Percentiles rank a stretch among this genome's conserved stretches.
These are phyloP conservation scores for Neolamprologus fasciatus DNA, from an alignment of 2,113 vertebrate species.

Conservation along the genomic window DNA sequence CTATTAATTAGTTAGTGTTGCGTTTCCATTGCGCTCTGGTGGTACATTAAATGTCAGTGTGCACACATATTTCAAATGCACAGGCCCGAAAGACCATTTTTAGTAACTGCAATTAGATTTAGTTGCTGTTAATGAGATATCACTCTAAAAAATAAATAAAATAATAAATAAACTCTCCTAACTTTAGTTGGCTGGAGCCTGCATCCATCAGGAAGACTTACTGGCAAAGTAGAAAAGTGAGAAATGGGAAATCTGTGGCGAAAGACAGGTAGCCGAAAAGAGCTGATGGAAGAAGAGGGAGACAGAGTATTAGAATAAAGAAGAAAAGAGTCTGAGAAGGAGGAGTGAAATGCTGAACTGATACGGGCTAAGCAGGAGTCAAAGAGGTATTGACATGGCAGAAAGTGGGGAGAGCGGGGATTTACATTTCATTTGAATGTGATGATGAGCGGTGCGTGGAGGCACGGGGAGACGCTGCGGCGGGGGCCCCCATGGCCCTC, in stretches of 20 bases:
- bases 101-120: constrained; percentile 12
- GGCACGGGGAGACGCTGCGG: background rate
- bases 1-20: background rate
- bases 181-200: background rate
- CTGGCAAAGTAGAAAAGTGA: background rate
- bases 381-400: constrained; percentile 32
- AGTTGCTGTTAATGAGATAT: background rate
- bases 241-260: background rate
- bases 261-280: background rate
- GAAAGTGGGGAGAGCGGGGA: constrained; percentile 2
- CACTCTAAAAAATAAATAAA: background rate
- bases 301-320: background rate
- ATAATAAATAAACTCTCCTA: background rate
- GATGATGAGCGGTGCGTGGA: constrained; percentile 12
- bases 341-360: background rate
- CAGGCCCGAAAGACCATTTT: background rate
- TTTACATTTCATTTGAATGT: constrained; percentile 54
- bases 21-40: background rate
- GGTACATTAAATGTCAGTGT: background rate
- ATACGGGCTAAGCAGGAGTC: background rate
- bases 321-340: background rate
- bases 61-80: background rate
- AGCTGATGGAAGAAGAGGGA: background rate
- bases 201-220: background rate
- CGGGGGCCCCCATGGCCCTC: background rate